Evolutionary conservation across 2,888 invertebrate species (phyloP).

Genomic region (Drosophila cyrtoloma): DNA sequence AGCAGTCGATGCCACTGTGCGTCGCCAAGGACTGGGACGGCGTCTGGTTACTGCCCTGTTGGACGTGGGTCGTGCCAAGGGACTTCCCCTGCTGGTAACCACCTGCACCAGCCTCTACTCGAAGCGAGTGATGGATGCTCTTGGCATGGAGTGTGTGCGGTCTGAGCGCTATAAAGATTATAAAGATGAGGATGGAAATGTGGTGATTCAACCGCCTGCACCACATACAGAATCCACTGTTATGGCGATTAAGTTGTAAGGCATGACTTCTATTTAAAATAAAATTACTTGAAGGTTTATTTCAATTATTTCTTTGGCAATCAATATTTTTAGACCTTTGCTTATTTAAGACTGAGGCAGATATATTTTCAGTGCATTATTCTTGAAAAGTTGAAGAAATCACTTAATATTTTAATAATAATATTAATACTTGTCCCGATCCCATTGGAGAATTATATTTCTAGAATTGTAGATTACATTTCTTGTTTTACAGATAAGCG

Average conservation of each 20-base stretch:
- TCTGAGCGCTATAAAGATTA: constrained; percentile 62
- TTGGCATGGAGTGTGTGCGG: constrained; percentile 65
- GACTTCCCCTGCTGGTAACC: constrained; percentile 55
- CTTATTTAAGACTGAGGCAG: neutral
- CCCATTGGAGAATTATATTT: neutral
- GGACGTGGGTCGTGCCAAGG: constrained; percentile 57
- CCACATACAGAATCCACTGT: constrained; percentile 60
- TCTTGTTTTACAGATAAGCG: neutral
- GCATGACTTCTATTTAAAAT: rapidly evolving
- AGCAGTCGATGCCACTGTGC: constrained; percentile 47
- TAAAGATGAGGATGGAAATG: constrained; percentile 52
- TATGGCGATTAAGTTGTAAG: constrained; percentile 52
- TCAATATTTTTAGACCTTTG: neutral
- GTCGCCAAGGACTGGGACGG: constrained; percentile 68
- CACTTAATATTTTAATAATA: neutral
- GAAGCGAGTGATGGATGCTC: constrained; percentile 54
- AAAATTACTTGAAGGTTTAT: neutral
- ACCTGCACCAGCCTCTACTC: constrained; percentile 78
- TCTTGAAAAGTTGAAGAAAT: neutral
- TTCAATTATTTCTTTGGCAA: neutral
- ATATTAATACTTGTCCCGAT: neutral
- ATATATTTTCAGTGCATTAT: neutral
- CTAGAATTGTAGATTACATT: neutral
- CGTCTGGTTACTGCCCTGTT: constrained; percentile 60
- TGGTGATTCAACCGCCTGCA: constrained; percentile 63